phyloP scores from a whole-genome alignment of 1,140 invertebrate species.

The Melipona quadrifasciata region DNA sequence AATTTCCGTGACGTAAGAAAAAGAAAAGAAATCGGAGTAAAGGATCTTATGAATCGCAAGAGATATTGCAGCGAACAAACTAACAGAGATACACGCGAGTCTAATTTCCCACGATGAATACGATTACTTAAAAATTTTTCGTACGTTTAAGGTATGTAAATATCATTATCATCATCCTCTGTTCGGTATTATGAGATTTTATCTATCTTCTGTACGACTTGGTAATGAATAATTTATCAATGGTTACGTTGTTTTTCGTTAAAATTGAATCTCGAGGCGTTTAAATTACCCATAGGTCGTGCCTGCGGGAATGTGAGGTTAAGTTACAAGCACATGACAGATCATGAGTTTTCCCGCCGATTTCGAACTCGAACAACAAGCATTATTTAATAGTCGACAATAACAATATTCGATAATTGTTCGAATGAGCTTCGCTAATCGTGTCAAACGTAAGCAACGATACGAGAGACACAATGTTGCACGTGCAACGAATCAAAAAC shows the following conservation, averaged over 20 bases:
- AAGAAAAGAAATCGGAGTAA: background rate
- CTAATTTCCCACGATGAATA: slow-evolving; percentile 14
- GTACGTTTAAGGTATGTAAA: slow-evolving; percentile 13
- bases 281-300: background rate
- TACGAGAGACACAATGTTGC: background rate
- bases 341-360: slow-evolving; percentile 47
- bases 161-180: background rate
- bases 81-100: background rate
- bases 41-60: slow-evolving; percentile 2
- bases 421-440: background rate
- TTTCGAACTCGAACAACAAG: slow-evolving; percentile 30
- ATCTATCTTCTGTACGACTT: background rate
- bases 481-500: background rate
- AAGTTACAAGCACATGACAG: slow-evolving; percentile 44
- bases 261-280: background rate
- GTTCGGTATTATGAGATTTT: background rate
- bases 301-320: slow-evolving; percentile 19
- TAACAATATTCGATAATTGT: background rate
- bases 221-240: background rate
- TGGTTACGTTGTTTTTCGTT: background rate
- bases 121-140: slow-evolving; percentile 26
- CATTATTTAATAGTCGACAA: background rate
- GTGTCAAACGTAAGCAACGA: background rate
- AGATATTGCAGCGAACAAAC: background rate
- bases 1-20: background rate